A percentile compares a stretch with the other conserved stretches of the same genome.
These are phyloP conservation scores for Eupelmus urozonus DNA, from an alignment of 2,888 invertebrate genomes.

Conservation along the genomic window DNA sequence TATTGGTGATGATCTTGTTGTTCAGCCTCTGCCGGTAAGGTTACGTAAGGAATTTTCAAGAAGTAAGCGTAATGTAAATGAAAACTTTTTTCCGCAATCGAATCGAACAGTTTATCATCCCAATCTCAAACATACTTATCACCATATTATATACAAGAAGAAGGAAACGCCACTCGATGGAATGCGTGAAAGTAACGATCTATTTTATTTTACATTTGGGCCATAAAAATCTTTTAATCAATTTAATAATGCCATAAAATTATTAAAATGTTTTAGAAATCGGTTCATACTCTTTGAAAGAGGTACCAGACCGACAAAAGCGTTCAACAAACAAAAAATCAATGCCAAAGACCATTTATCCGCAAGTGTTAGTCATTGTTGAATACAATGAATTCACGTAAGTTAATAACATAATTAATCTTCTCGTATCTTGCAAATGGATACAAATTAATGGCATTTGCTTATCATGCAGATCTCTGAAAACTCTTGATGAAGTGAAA, in stretches of 20 bases:
- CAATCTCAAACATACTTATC: slow-evolving; percentile 45
- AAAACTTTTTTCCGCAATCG: slow-evolving; percentile 23
- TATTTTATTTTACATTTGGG: background rate
- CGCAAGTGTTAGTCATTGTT: slow-evolving; percentile 68
- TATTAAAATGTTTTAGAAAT: slow-evolving; percentile 28
- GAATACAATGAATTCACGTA: slow-evolving; percentile 63
- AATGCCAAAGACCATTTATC: slow-evolving; percentile 66
- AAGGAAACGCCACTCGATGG: slow-evolving; percentile 16
- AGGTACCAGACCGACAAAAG: slow-evolving; percentile 24
- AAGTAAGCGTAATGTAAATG: slow-evolving; percentile 42
- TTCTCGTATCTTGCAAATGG: background rate
- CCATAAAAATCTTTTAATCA: background rate
- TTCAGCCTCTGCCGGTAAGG: slow-evolving; percentile 63
- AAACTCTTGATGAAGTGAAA: slow-evolving; percentile 61
- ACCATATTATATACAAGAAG: slow-evolving; percentile 51
- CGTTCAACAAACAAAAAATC: slow-evolving; percentile 9
- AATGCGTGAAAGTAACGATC: slow-evolving; percentile 42
- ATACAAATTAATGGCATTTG: slow-evolving; percentile 6
- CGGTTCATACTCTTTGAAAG: slow-evolving; percentile 33
- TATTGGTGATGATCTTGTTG: slow-evolving; percentile 61
- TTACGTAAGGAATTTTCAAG: slow-evolving; percentile 47
- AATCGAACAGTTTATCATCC: slow-evolving; percentile 50
- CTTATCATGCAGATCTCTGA: slow-evolving; percentile 61
- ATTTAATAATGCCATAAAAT: background rate
- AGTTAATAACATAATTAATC: slow-evolving; percentile 25